phyloP scores from a whole-genome alignment of 2,888 invertebrate genomes.

The Resseliella maxima region DNA sequence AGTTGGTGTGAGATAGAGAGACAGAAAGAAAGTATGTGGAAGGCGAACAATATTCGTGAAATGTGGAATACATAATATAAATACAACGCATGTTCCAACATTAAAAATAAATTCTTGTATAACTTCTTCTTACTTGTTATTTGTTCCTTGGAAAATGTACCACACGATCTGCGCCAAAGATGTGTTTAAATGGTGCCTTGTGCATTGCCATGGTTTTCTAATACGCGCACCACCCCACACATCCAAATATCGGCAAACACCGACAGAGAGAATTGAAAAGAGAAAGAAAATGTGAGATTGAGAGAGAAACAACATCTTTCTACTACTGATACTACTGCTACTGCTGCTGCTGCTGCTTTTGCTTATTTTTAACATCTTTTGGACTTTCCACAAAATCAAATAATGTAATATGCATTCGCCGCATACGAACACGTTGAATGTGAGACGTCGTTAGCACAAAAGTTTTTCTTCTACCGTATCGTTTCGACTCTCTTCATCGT shows the following conservation, averaged over 20 bases:
- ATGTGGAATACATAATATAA: conserved; percentile 53
- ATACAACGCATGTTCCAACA: conserved; percentile 55
- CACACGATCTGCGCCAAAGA: not conserved
- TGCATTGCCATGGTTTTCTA: not conserved
- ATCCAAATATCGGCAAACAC: not conserved
- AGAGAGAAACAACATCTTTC: conserved; percentile 25
- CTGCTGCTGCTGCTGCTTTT: not conserved
- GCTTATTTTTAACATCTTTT: conserved; percentile 16
- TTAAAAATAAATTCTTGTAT: conserved; percentile 55
- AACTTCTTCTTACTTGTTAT: conserved; percentile 53
- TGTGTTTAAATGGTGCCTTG: not conserved
- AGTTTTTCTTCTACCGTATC: conserved; percentile 6
- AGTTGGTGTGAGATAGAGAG: not conserved
- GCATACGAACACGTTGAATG: conserved; percentile 39
- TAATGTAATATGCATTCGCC: conserved; percentile 51
- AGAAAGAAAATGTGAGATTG: not conserved
- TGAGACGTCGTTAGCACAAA: conserved; percentile 30
- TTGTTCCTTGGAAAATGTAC: conserved; percentile 45
- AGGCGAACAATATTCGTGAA: not conserved
- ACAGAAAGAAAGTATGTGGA: not conserved
- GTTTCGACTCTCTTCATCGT: not conserved
- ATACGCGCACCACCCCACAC: not conserved
- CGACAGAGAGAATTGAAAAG: no score
- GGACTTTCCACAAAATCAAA: conserved; percentile 33
- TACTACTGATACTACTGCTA: not conserved